phyloP scores from a whole-genome alignment of 2,888 invertebrate genomes.

The Cephus rjabovi region DNA sequence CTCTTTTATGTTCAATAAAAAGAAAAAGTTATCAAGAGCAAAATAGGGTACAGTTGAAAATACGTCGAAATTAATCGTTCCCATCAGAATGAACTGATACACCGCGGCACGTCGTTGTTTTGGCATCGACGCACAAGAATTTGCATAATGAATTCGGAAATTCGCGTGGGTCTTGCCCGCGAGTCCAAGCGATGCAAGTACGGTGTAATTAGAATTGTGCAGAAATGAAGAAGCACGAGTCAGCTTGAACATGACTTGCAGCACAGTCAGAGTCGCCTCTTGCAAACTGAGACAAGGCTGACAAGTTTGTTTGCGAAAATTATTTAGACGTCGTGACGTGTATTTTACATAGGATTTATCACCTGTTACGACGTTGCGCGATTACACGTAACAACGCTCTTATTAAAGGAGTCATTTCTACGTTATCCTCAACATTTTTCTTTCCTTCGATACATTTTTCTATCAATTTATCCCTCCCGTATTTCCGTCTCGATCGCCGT shows the following conservation, averaged over 20 bases:
- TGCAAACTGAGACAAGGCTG: constrained; percentile 27
- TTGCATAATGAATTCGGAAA: constrained; percentile 30
- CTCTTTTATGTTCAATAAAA: not conserved
- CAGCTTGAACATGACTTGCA: not conserved
- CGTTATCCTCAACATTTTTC: not conserved
- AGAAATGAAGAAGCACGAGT: not conserved
- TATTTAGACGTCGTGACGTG: constrained; percentile 15
- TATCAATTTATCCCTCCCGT: too few species aligned
- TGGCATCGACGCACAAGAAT: constrained; percentile 11
- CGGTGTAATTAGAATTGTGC: not conserved
- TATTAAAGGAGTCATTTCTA: not conserved
- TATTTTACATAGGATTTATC: not conserved
- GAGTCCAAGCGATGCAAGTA: constrained; percentile 1
- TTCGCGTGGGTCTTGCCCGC: constrained; percentile 17
- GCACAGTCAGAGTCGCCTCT: not conserved
- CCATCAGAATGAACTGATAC: not conserved
- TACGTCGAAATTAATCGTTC: not conserved
- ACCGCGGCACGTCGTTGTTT: not conserved
- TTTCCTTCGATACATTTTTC: too few species aligned
- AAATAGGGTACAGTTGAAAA: not conserved
- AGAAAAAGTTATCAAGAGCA: not conserved
- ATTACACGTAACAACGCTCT: not conserved
- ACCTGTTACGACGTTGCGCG: not conserved
- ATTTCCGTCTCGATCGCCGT: not conserved
- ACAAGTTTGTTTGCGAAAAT: constrained; percentile 26